Conservation (phyloP, 2,113 vertebrate species). For the Pardalotus punctatus region DNA sequence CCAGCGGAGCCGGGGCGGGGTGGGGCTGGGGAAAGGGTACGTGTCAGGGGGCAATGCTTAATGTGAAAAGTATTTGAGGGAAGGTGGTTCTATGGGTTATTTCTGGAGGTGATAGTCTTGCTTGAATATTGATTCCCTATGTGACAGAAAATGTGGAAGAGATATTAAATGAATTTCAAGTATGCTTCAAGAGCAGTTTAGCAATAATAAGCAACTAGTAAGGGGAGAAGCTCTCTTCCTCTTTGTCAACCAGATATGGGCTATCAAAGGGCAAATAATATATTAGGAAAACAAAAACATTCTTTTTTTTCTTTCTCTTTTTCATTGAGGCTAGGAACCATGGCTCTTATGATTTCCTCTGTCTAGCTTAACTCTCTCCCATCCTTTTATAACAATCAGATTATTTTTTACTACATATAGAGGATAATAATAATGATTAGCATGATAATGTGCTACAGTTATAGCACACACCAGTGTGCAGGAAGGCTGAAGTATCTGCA, state of each 20-base stretch:
- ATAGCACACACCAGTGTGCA: not conserved
- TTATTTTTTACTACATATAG: not conserved
- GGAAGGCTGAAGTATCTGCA: not conserved
- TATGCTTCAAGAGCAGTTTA: not conserved
- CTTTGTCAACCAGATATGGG: not conserved
- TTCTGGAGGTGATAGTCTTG: not conserved
- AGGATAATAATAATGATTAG: not conserved
- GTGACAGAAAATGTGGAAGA: not conserved
- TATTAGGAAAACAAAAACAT: not conserved
- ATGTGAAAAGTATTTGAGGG: not conserved
- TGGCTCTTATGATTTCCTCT: not conserved
- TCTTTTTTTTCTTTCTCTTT: not conserved
- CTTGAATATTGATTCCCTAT: not conserved
- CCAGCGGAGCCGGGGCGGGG: not conserved
- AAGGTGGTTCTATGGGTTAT: not conserved
- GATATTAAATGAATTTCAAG: not conserved
- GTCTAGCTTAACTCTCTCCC: not conserved
- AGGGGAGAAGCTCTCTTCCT: not conserved
- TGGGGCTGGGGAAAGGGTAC: not conserved
- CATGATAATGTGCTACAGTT: not conserved
- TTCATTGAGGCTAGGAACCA: not conserved
- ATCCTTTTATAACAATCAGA: not conserved
- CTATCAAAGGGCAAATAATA: not conserved
- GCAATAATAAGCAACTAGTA: not conserved
- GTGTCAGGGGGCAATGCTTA: not conserved